Evolutionary conservation across 2,888 invertebrate genomes (phyloP).

Genomic region (Acheta domesticus): DNA sequence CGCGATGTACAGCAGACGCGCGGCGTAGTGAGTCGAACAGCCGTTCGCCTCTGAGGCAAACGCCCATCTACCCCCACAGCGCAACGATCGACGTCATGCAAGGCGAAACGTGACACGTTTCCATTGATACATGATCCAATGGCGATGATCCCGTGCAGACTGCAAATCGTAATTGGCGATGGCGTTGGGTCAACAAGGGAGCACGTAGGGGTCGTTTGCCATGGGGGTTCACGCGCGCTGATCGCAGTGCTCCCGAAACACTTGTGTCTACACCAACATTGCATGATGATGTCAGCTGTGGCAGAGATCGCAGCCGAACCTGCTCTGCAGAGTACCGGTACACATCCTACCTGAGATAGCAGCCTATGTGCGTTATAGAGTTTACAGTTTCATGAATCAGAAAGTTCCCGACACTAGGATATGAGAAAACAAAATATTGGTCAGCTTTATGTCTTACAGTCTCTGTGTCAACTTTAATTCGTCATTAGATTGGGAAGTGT

Average conservation of each 20-base stretch:
- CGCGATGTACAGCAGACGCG: background rate
- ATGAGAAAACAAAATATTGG: too few species aligned
- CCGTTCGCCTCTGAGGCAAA: background rate
- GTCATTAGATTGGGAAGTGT: too few species aligned
- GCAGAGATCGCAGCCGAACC: background rate
- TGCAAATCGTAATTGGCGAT: background rate
- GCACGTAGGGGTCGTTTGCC: background rate
- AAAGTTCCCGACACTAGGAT: too few species aligned
- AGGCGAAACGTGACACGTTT: background rate
- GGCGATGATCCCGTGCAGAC: background rate
- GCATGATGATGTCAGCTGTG: background rate
- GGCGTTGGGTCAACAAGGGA: slow-evolving; percentile 18
- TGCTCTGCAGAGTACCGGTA: background rate
- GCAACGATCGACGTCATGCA: background rate
- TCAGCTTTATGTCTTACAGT: too few species aligned
- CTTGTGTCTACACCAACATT: background rate
- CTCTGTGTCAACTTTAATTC: too few species aligned
- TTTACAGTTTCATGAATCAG: too few species aligned
- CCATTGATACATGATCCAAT: background rate
- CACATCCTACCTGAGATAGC: too few species aligned
- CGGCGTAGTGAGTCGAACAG: background rate
- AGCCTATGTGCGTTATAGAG: too few species aligned
- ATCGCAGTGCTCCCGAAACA: slow-evolving; percentile 10
- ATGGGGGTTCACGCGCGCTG: background rate
- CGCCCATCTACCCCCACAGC: background rate